A percentile compares a stretch with the other conserved stretches of the same genome.
Evolutionary conservation across 1,140 invertebrate genomes (phyloP).

Genomic region (Diuraphis noxia): DNA sequence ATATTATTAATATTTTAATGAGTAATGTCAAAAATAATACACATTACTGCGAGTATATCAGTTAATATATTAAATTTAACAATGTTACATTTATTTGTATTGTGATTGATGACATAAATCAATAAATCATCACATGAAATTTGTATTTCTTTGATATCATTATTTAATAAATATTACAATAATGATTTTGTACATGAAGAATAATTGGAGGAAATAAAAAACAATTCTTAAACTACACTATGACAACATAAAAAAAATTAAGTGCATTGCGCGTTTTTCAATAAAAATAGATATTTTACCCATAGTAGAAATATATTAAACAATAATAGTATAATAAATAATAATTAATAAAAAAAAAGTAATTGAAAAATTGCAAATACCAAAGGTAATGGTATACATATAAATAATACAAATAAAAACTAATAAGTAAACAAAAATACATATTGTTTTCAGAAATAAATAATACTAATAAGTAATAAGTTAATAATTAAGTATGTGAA

Average conservation of each 20-base stretch:
- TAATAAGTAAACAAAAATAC: background rate
- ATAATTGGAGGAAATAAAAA: background rate
- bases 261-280: background rate
- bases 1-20: background rate
- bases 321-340: conserved; percentile 2
- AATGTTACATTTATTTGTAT: background rate
- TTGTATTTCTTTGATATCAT: background rate
- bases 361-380: background rate
- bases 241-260: background rate
- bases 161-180: background rate
- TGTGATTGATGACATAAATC: background rate
- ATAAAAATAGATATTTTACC: background rate
- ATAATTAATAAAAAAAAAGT: background rate
- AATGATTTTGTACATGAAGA: background rate
- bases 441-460: background rate
- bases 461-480: background rate
- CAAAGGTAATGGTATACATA: background rate
- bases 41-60: conserved; percentile 3
- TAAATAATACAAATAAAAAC: conserved; percentile 7
- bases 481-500: background rate
- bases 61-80: conserved; percentile 8
- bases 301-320: conserved; percentile 23
- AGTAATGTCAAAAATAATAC: background rate
- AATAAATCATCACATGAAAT: background rate
- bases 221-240: background rate